Base-by-base conservation (phyloP, 2,888 invertebrate species). In the Cosmopolites sordidus region DNA sequence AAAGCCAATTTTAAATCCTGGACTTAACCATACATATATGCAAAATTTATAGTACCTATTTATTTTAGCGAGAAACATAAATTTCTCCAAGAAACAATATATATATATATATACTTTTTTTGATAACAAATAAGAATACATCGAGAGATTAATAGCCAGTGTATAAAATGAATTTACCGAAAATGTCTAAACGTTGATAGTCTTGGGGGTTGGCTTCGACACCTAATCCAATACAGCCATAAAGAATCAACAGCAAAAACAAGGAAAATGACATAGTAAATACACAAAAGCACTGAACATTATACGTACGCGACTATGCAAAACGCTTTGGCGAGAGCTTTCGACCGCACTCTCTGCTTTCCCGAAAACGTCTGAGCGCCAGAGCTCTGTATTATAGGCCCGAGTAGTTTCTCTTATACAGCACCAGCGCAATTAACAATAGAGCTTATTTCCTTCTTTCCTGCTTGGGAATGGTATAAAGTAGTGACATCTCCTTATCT, bases 371-470 rank as follows among this genome's bases (percentile, higher is more conserved):
- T 52, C 52, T 52, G 14, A 43, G 30, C 48, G 53, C 27, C 53
- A 47, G 53, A 53, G 40, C 38, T 44, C 22, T 40, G 48, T 48
- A 43, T 47, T 48, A 48, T 49, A 54, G 54, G 49, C 54, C 42
- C 44, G 44, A 49, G 44, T 54, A 54, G 54, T 54, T 54, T 48
- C 54, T 54, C 45, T 49, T 54, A 49, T 33, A 54, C 49, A 49
- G 49, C 48, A 54, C 54, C 54, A 54, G 54, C 54, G 54, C 54
- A 54, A 54, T 54, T 49, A 54, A 48, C 48, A 54, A 41, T 49
- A 44, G 29, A 18, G 41, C 52, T 45, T 52, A 52, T 52, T 41
- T 22, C 44, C 48, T 39, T 48, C 40, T 48, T 48, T 30, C 44
- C 48, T 33, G 33, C 38, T 46, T 37, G 18, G 38, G 22, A 46